Base-by-base conservation (phyloP, 37 sponge, comb jelly and placozoan genomes). In the Halisarca cf. caerulea region DNA sequence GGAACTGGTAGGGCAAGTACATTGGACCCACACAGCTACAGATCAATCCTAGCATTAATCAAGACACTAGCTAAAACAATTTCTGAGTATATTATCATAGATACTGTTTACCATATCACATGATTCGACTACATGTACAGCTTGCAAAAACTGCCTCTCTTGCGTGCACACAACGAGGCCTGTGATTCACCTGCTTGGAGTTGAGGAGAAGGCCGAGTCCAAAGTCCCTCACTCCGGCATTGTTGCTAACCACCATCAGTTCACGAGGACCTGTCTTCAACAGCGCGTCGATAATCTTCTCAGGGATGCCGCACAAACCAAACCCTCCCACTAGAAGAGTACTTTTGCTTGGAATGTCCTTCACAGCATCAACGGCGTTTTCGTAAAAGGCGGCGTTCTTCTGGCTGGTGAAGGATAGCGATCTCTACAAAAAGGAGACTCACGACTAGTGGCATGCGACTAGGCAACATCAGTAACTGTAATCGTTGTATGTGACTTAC, bases 301-400 rank as follows among this genome's bases (percentile, higher is more conserved):
- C 99, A 61, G 99, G 99, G 15, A 98, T 98, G 0, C 99, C 99
- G 79, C 96, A 96, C 58, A 98, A 79, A 20, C 99, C 99, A 81
- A 98, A 98, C 17, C 98, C 97, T 74, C 97, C 95, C 27, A 97
- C 97, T 6, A 94, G 87, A 27, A 96, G 93, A 35, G 68, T 94
- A 6, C 83, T 71, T 23, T 91, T 95, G 73, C 90, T 89, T 23
- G 61, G 43, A 0, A 98, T 89, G 44, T 92, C 99, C 42, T 51
- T 59, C 3, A 98, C 86, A 47, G 90, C 91, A 17, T 92, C 88
- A 21, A 57, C 78, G 4, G 89, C 85, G 51, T 36, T 80, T 20
- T 91, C 89, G 80, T 85, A 94, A 82, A 98, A 91, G 64, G 81
- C 73, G 57, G 73, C 88, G 14, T 80, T 40, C 17, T 18, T 18